Percentiles rank a stretch among this genome's conserved stretches.
Conservation (phyloP, 1,140 invertebrate species). For the Stegodyphus dumicola region DNA sequence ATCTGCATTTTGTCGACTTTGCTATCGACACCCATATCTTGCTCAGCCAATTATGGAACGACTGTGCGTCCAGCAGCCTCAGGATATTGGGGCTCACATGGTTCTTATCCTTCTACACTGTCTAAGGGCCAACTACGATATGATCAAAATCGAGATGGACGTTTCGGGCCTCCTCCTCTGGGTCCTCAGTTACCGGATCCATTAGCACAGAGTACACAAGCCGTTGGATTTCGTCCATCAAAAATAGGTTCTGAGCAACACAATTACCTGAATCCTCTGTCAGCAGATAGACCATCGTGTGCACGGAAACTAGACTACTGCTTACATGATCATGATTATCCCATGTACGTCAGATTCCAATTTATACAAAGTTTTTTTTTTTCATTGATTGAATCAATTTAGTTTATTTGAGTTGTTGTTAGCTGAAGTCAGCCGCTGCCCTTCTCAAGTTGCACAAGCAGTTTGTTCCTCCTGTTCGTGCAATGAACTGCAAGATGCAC, state of each 20-base stretch:
- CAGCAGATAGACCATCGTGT: constrained; percentile 28
- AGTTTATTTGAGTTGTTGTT: too few relatives aligned
- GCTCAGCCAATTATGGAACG: constrained; percentile 17
- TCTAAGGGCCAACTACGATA: constrained; percentile 14
- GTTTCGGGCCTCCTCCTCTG: constrained; percentile 26
- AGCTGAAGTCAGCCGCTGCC: too few relatives aligned
- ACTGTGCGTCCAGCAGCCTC: not conserved
- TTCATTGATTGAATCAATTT: too few relatives aligned
- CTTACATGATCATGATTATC: constrained; percentile 53
- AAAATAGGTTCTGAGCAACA: constrained; percentile 2
- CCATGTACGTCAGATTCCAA: constrained; percentile 31
- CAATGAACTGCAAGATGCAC: too few relatives aligned
- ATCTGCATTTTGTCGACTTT: not conserved
- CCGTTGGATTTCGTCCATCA: not conserved
- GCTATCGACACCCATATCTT: not conserved
- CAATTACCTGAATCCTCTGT: constrained; percentile 30
- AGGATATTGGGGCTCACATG: constrained; percentile 17
- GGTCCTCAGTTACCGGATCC: constrained; percentile 40
- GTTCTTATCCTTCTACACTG: constrained; percentile 1
- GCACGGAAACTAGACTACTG: constrained; percentile 54
- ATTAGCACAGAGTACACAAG: not conserved
- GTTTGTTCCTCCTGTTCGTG: too few relatives aligned
- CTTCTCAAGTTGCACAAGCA: too few relatives aligned
- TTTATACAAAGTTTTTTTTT: too few relatives aligned
- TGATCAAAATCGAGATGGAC: constrained; percentile 13